phyloP scores from a whole-genome alignment of 2,113 vertebrate species.

The Desmodus rotundus region DNA sequence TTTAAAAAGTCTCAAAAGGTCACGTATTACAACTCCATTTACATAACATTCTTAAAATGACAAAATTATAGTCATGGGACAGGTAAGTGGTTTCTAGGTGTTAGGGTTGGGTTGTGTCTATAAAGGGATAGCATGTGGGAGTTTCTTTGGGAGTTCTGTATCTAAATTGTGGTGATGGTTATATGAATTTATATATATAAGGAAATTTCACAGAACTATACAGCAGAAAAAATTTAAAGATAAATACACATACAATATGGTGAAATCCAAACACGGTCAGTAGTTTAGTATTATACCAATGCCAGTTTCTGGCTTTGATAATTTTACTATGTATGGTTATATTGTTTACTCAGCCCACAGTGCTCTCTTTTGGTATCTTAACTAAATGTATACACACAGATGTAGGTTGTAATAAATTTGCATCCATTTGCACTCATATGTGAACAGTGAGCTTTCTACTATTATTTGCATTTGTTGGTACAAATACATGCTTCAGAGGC shows the following conservation, averaged over 20 bases:
- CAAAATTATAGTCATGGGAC: background rate
- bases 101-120: background rate
- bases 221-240: background rate
- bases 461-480: background rate
- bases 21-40: background rate
- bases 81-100: background rate
- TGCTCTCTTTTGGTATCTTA: background rate
- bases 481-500: background rate
- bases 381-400: background rate
- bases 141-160: background rate
- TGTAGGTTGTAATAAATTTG: constrained; percentile 22
- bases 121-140: background rate
- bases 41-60: no score
- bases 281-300: background rate
- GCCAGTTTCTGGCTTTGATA: background rate
- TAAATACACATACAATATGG: background rate
- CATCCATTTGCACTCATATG: background rate
- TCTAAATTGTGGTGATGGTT: background rate
- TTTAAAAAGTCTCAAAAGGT: background rate
- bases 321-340: background rate
- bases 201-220: background rate
- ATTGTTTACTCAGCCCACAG: background rate
- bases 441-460: background rate
- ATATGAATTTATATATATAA: background rate
- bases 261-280: background rate